Base-by-base conservation (phyloP, 1,140 invertebrate genomes). In the Conus betulinus region DNA sequence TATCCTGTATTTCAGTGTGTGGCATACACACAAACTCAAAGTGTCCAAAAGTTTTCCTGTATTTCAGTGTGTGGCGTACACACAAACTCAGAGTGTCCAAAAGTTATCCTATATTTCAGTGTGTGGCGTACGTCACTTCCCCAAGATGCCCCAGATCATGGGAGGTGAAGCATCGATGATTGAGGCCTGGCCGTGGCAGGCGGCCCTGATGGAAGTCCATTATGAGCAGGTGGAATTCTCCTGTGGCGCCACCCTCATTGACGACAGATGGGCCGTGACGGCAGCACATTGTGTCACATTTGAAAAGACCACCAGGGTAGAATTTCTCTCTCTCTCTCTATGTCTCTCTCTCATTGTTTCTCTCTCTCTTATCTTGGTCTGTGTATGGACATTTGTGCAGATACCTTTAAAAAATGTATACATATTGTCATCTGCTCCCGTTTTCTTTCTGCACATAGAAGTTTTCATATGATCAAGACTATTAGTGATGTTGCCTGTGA, bases 171-270 rank as follows among this genome's bases (percentile, higher is more conserved):
- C 25, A 23, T 27, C 23, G 5, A 13, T 6, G 23, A 84, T 84
- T 4, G 57, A 60, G n/a, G 57, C 3, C 55, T 84, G 82, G 82
- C 82, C 82, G 55, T 84, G 82, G 82, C 82, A 84, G 55, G 55
- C 82, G 27, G 82, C 52, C 7, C 53, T 84, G 53, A 20, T 60
- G 53, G 23, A 84, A 25, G 57, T 63, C 8, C 23, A 10, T 3
- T 53, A 55, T 0, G 27, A 60, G n/a, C 55, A 84, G 82, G 82
- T 15, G n/a, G 53, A 52, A 23, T 63, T 84, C 27, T 6, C 53
- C 13, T 84, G 82, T 17, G 82, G 82, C 7, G 82, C 82, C 82
- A 67, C 57, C 13, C 82, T 84, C 55, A 63, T 84, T 8, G 25
- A 60, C n/a, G 82, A 84, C 53, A 17, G 51, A 8, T 84, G 82